A percentile compares a stretch with the other conserved stretches of the same genome.
phyloP scores from a whole-genome alignment of 1,140 invertebrate species.

The Drosophila tristis region DNA sequence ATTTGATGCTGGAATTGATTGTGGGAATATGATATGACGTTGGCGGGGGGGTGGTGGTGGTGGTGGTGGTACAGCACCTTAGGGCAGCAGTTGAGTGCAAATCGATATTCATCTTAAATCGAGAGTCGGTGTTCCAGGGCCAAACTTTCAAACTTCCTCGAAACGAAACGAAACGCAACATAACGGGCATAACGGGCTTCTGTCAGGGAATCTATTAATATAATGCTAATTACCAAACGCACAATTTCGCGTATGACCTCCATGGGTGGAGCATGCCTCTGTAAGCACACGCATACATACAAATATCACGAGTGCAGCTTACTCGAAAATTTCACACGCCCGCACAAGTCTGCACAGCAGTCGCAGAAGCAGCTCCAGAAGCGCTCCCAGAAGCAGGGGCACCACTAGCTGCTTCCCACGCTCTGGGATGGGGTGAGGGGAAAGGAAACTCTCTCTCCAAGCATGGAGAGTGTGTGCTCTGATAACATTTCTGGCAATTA shows the following conservation, averaged over 20 bases:
- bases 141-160: slow-evolving; percentile 10
- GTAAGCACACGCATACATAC: slow-evolving; percentile 1
- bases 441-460: slow-evolving; percentile 21
- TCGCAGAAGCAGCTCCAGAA: too few species aligned
- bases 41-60: background rate
- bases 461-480: slow-evolving; percentile 6
- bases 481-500: slow-evolving; percentile 60
- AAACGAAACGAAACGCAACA: slow-evolving; percentile 5
- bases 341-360: slow-evolving; percentile 33
- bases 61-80: background rate
- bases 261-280: background rate
- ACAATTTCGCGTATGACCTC: slow-evolving; percentile 48
- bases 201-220: slow-evolving; percentile 51
- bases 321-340: slow-evolving; percentile 78
- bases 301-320: slow-evolving; percentile 59
- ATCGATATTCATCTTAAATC: slow-evolving; percentile 22
- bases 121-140: background rate
- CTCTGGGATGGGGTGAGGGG: slow-evolving; percentile 21
- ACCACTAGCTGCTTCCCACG: slow-evolving; percentile 71
- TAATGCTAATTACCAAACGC: slow-evolving; percentile 73
- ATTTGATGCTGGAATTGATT: slow-evolving; percentile 67
- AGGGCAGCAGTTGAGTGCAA: slow-evolving; percentile 1
- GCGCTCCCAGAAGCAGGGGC: slow-evolving; percentile 14
- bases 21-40: slow-evolving; percentile 56
- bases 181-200: slow-evolving; percentile 7